Percentiles rank a stretch among this genome's conserved stretches.
These are phyloP conservation scores for Archaeoteleia sp. DNA, from an alignment of 2,888 invertebrate genomes.

Conservation along the genomic window DNA sequence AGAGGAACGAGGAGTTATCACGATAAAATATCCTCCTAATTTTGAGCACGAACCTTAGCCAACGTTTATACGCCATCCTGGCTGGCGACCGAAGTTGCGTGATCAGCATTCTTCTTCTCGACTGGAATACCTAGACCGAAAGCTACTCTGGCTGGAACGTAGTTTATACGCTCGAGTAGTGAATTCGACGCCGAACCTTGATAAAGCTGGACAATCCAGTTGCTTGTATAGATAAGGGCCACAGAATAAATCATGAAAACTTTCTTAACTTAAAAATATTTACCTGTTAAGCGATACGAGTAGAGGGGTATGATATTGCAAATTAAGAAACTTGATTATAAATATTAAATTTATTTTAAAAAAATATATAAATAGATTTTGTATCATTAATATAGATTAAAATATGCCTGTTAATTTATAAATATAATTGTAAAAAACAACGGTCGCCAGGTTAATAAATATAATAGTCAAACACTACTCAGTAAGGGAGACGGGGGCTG, in stretches of 20 bases:
- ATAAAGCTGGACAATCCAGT: conserved; percentile 33
- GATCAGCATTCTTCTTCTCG: conserved; percentile 39
- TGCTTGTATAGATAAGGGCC: conserved; percentile 6
- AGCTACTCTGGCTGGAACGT: conserved; percentile 11
- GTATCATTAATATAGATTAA: no score
- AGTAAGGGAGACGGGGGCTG: no score
- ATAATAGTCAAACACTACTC: no score
- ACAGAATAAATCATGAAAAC: conserved; percentile 1
- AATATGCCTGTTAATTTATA: no score
- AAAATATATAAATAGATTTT: no score
- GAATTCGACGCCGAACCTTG: conserved; percentile 30
- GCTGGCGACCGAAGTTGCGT: conserved; percentile 31
- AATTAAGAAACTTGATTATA: no score
- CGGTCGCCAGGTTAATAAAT: no score
- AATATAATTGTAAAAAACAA: no score
- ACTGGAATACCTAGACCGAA: conserved; percentile 20
- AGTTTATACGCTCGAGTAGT: conserved; percentile 35
- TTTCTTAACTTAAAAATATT: conserved; percentile 20
- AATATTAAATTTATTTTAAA: no score
- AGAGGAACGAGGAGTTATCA: conserved; percentile 28
- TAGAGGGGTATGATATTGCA: no score
- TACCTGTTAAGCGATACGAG: no score
- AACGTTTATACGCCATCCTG: conserved; percentile 40
- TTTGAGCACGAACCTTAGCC: conserved; percentile 41
- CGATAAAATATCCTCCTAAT: conserved; percentile 45